phyloP scores from a whole-genome alignment of 2,888 invertebrate genomes.

The Lacanobia oleracea region DNA sequence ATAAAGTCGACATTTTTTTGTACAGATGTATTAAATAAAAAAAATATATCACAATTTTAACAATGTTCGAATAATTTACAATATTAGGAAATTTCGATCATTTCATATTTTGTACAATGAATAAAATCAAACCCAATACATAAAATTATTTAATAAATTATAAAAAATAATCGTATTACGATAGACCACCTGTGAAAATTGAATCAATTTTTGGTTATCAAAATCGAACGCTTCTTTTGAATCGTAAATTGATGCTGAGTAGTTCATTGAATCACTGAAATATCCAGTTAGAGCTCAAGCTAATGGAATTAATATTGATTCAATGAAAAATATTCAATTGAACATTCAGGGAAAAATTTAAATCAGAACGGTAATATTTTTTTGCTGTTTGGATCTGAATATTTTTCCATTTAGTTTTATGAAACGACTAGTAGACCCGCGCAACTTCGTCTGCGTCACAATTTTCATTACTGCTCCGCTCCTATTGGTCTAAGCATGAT shows the following conservation, averaged over 20 bases:
- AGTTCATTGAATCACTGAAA: slow-evolving; percentile 56
- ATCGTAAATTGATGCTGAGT: slow-evolving; percentile 55
- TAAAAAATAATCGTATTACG: not conserved
- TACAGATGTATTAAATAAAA: too few species aligned
- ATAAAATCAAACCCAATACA: not conserved
- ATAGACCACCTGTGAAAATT: not conserved
- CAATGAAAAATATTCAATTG: slow-evolving; percentile 52
- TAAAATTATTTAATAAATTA: not conserved
- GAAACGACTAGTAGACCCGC: too few species aligned
- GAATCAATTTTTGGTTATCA: slow-evolving; percentile 22
- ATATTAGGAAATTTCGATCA: not conserved
- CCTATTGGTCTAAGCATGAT: too few species aligned
- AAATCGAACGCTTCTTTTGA: slow-evolving; percentile 41
- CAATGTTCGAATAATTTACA: not conserved
- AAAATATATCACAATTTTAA: not conserved
- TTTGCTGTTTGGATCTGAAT: slow-evolving; percentile 24
- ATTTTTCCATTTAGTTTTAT: slow-evolving; percentile 26
- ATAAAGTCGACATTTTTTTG: too few species aligned
- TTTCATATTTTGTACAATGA: not conserved
- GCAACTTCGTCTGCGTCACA: too few species aligned
- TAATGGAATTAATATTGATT: slow-evolving; percentile 58
- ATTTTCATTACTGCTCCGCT: too few species aligned
- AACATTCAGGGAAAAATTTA: slow-evolving; percentile 38
- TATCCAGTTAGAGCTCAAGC: slow-evolving; percentile 37
- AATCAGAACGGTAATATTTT: slow-evolving; percentile 39